Percentiles rank a stretch among this genome's conserved stretches.
Evolutionary conservation across 2,113 vertebrate genomes (phyloP).

Genomic region (Trematocara macrostoma): DNA sequence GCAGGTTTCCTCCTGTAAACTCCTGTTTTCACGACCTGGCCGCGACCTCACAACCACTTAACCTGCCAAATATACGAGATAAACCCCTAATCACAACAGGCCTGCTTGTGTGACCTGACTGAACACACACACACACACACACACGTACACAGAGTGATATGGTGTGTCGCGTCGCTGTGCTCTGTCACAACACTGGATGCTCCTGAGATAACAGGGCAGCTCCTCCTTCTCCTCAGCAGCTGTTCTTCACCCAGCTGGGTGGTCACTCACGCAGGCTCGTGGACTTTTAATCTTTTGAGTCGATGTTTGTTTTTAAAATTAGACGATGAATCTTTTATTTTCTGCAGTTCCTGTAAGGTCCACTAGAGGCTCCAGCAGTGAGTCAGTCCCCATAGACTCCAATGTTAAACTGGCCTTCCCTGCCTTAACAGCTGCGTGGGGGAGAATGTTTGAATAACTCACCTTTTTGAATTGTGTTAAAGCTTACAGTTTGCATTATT

Average conservation of each 20-base stretch:
- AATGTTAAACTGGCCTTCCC: neutral
- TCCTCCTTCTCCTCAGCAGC: neutral
- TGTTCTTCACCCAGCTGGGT: slow-evolving; percentile 11
- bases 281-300: neutral
- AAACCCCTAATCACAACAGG: neutral
- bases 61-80: neutral
- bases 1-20: neutral
- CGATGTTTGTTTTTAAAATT: neutral
- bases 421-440: neutral
- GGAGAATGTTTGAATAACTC: neutral
- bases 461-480: neutral
- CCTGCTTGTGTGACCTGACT: neutral
- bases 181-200: slow-evolving; percentile 20
- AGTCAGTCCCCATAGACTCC: neutral
- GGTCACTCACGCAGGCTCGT: neutral
- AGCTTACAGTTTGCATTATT: neutral
- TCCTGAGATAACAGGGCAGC: slow-evolving; percentile 26
- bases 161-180: neutral
- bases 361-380: neutral
- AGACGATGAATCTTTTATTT: neutral
- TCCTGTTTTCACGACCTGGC: slow-evolving; percentile 1
- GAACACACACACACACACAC: neutral
- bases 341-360: neutral
- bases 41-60: slow-evolving; percentile 13
- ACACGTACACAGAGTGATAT: neutral